A percentile compares a stretch with the other conserved stretches of the same genome.
These are phyloP conservation scores for Pollenia angustigena DNA, from an alignment of 2,888 invertebrate species.

Conservation along the genomic window DNA sequence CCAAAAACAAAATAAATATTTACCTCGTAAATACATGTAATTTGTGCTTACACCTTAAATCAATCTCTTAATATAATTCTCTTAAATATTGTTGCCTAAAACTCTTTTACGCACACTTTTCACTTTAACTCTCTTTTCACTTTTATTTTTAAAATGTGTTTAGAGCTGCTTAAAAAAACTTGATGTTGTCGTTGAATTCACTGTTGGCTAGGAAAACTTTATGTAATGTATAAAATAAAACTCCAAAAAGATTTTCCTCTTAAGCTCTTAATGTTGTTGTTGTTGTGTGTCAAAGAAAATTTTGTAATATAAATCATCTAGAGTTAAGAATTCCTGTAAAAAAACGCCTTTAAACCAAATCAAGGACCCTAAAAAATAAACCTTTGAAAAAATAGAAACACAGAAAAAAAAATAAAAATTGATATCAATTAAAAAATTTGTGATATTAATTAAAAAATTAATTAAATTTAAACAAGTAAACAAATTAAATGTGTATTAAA, in stretches of 20 bases:
- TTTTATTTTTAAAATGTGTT: constrained; percentile 17
- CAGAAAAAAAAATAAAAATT: too few species aligned
- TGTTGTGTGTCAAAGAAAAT: too few species aligned
- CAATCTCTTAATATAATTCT: not conserved
- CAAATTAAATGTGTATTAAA: too few species aligned
- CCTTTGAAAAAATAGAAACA: too few species aligned
- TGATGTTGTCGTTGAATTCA: constrained; percentile 36
- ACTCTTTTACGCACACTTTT: constrained; percentile 6
- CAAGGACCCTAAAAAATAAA: too few species aligned
- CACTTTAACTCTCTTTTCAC: constrained; percentile 12
- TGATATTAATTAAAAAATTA: too few species aligned
- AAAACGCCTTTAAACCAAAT: too few species aligned
- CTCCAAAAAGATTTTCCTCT: not conserved
- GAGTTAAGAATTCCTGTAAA: too few species aligned
- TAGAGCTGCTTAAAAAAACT: constrained; percentile 43
- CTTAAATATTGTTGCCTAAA: not conserved
- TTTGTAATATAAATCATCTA: too few species aligned
- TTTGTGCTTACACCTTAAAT: constrained; percentile 31
- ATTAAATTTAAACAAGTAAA: too few species aligned
- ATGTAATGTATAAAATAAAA: not conserved
- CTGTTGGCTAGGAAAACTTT: constrained; percentile 17
- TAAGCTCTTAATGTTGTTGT: too few species aligned
- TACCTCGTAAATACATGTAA: constrained; percentile 32
- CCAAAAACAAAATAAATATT: not conserved
- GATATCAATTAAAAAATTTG: too few species aligned